phyloP scores from a whole-genome alignment of 2,888 invertebrate species.

The Prenolepis imparis region DNA sequence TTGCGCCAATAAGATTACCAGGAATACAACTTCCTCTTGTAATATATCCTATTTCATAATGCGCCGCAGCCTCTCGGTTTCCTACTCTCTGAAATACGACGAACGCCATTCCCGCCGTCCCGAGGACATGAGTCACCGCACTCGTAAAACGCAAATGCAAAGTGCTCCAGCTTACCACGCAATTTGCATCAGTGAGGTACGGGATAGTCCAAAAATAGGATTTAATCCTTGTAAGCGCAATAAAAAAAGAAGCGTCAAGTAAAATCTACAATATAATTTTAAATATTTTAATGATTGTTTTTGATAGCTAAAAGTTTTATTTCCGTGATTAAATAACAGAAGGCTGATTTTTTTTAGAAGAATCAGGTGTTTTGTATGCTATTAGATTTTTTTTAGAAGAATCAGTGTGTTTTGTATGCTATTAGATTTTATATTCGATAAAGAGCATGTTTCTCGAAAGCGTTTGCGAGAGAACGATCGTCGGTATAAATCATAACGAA shows the following conservation, averaged over 20 bases:
- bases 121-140: conserved; percentile 62
- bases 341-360: neutral
- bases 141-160: conserved; percentile 22
- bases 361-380: neutral
- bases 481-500: conserved; percentile 60
- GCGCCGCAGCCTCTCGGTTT: conserved; percentile 63
- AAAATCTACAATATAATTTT: neutral
- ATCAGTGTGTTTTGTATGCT: neutral
- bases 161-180: conserved; percentile 21
- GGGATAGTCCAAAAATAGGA: neutral
- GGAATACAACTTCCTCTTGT: conserved; percentile 71
- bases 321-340: neutral
- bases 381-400: conserved; percentile 8
- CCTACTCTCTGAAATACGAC: conserved; percentile 60
- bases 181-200: neutral
- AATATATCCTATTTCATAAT: conserved; percentile 75
- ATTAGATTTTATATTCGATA: conserved; percentile 31
- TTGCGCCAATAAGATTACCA: conserved; percentile 65
- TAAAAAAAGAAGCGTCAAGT: neutral
- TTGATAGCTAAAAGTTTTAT: neutral
- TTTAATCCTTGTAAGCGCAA: neutral
- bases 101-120: conserved; percentile 40
- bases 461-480: conserved; percentile 35
- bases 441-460: conserved; percentile 8
- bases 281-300: neutral